Conservation (phyloP, 2,797 vertebrate species). For the Sylvia borin region DNA sequence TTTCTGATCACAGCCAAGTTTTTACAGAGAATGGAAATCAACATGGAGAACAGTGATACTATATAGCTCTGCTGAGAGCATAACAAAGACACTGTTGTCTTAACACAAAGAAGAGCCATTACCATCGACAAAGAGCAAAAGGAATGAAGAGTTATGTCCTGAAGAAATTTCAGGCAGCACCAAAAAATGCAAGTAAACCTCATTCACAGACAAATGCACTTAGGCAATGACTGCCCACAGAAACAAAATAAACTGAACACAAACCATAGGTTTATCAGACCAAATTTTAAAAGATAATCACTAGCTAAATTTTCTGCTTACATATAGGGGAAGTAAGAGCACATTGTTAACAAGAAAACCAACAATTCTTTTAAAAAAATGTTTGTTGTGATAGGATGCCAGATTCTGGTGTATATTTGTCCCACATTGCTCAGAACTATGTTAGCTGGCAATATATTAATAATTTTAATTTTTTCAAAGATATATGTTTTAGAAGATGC, state of each 20-base stretch:
- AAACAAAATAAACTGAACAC: neutral
- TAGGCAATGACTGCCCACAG: neutral
- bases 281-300: neutral
- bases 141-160: slow-evolving; percentile 19
- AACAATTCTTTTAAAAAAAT: neutral
- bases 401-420: neutral
- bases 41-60: slow-evolving; percentile 32
- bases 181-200: slow-evolving; percentile 4
- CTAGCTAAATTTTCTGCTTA: neutral
- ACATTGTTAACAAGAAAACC: neutral
- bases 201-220: neutral
- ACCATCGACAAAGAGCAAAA: neutral
- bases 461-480: neutral
- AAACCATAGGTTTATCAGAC: neutral
- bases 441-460: neutral
- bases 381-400: neutral
- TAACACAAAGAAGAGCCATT: slow-evolving; percentile 38
- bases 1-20: slow-evolving; percentile 14
- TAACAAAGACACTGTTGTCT: slow-evolving; percentile 19
- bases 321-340: neutral
- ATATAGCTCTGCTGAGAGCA: neutral
- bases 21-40: slow-evolving; percentile 14
- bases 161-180: slow-evolving; percentile 30
- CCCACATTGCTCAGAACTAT: neutral
- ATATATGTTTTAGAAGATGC: neutral